phyloP scores from a whole-genome alignment of 2,113 vertebrate species.

The Gavia stellata region DNA sequence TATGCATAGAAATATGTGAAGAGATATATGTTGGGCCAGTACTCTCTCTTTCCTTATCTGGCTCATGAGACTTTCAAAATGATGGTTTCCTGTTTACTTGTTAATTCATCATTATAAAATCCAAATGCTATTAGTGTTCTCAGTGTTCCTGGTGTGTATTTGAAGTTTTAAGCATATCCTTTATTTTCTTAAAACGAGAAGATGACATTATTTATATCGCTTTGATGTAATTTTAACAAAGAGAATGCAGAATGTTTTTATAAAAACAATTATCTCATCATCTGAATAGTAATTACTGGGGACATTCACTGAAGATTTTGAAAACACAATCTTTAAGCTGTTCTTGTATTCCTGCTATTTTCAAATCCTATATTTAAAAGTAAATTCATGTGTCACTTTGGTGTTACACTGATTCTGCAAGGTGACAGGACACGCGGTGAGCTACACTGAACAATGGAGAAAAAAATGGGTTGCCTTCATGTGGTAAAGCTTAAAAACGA shows the following conservation, averaged over 20 bases:
- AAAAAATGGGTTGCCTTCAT: background rate
- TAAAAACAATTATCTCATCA: background rate
- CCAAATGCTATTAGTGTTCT: slow-evolving; percentile 14
- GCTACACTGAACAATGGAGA: background rate
- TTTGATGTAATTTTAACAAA: background rate
- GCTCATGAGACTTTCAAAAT: slow-evolving; percentile 6
- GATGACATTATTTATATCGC: background rate
- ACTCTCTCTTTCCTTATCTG: slow-evolving; percentile 12
- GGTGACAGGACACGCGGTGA: background rate
- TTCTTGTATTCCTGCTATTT: background rate
- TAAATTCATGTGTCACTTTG: background rate
- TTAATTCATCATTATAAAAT: slow-evolving; percentile 40
- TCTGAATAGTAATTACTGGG: background rate
- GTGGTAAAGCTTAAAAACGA: background rate
- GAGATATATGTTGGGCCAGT: background rate
- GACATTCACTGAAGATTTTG: background rate
- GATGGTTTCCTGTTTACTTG: slow-evolving; percentile 51
- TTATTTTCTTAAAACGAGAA: background rate
- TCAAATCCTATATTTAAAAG: background rate
- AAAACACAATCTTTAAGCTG: background rate
- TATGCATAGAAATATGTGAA: background rate
- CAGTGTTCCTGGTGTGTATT: background rate
- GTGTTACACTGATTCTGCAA: background rate
- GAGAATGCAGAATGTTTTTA: background rate
- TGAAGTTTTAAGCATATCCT: background rate